Conservation (phyloP, 2,888 invertebrate genomes). For the Tridacna gigas region DNA sequence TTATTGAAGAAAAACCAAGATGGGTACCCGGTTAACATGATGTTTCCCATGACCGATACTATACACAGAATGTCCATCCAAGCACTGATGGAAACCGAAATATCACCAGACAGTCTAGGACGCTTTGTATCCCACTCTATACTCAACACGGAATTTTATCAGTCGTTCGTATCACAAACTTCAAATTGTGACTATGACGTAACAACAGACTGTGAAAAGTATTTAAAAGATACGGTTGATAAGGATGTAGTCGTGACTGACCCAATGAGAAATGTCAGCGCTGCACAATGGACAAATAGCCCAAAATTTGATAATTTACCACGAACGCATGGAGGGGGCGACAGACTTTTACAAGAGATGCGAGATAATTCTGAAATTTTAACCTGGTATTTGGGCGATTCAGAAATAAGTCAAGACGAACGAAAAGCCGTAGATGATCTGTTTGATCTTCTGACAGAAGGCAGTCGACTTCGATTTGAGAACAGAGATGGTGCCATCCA, state of each 20-base stretch:
- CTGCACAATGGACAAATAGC: constrained; percentile 29
- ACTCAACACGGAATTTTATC: no score
- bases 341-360: neutral
- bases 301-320: neutral
- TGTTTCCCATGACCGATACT: no score
- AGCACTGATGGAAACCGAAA: no score
- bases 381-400: neutral
- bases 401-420: neutral
- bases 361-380: constrained; percentile 6
- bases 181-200: no score
- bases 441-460: neutral
- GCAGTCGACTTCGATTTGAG: neutral
- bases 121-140: no score
- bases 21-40: neutral
- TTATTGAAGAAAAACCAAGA: neutral
- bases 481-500: neutral
- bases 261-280: constrained; percentile 27
- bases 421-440: neutral
- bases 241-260: constrained; percentile 9
- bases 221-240: constrained; percentile 10
- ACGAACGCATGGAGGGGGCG: neutral
- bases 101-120: no score
- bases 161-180: no score
- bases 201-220: constrained; percentile 17
- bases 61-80: no score